phyloP scores from a whole-genome alignment of 92 coral and sea anemone species.

The Phymanthus crucifer region DNA sequence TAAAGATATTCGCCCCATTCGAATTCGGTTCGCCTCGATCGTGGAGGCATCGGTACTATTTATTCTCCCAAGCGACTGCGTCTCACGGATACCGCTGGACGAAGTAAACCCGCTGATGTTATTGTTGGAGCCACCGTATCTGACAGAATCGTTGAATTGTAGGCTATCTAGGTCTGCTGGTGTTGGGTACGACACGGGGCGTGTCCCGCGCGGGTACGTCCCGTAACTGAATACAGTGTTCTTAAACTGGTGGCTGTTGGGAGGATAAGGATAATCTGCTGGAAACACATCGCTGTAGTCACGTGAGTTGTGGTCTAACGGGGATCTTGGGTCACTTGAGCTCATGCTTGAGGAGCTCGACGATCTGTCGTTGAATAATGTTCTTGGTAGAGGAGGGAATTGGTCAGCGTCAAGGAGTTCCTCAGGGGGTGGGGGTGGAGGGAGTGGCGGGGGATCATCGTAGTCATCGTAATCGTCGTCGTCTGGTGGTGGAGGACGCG shows the following conservation, averaged over 20 bases:
- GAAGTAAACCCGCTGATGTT: constrained; percentile 57
- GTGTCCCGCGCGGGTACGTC: constrained; percentile 73
- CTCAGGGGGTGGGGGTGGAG: constrained; percentile 47
- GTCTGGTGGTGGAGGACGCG: constrained; percentile 92
- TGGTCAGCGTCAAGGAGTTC: constrained; percentile 49
- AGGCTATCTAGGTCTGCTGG: constrained; percentile 59
- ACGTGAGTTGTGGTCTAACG: constrained; percentile 25
- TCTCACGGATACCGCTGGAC: constrained; percentile 51
- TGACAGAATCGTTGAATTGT: constrained; percentile 46
- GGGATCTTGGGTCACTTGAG: constrained; percentile 48
- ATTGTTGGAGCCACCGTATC: constrained; percentile 68
- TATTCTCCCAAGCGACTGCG: constrained; percentile 65
- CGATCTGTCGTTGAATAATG: constrained; percentile 37
- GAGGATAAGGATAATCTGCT: constrained; percentile 32
- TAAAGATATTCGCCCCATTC: constrained; percentile 68
- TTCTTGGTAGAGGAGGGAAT: constrained; percentile 31
- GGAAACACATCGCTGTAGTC: constrained; percentile 38
- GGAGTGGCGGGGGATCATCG: constrained; percentile 72
- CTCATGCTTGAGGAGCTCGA: constrained; percentile 39
- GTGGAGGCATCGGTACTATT: constrained; percentile 54
- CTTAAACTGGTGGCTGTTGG: constrained; percentile 43
- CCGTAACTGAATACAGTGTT: constrained; percentile 64
- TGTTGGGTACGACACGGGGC: constrained; percentile 66
- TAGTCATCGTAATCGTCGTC: constrained; percentile 59
- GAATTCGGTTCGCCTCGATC: constrained; percentile 58